A percentile compares a stretch with the other conserved stretches of the same genome.
Conservation (phyloP, 2,888 invertebrate species). For the Cinara cedri region DNA sequence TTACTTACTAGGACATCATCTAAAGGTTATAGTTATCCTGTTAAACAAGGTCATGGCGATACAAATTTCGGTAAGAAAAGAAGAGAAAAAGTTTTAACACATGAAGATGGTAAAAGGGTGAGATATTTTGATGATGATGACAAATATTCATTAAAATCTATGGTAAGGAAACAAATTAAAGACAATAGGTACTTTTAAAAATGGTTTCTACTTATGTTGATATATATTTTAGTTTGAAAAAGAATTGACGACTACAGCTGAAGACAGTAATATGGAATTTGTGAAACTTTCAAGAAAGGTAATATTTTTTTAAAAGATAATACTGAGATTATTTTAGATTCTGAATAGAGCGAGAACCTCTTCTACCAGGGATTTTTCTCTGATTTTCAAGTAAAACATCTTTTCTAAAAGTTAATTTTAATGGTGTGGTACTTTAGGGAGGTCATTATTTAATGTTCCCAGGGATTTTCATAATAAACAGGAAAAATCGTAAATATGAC, state of each 20-base stretch:
- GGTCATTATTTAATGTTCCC: too few species aligned
- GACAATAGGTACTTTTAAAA: neutral
- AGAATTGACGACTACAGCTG: conserved; percentile 80
- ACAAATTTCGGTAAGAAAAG: conserved; percentile 63
- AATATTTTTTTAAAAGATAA: conserved; percentile 24
- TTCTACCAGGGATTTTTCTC: too few species aligned
- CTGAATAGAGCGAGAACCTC: too few species aligned
- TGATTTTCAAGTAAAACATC: too few species aligned
- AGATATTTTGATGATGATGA: conserved; percentile 91
- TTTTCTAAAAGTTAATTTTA: too few species aligned
- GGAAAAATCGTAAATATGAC: too few species aligned
- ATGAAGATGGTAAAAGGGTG: conserved; percentile 72
- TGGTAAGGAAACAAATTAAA: conserved; percentile 67
- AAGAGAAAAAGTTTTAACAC: conserved; percentile 73
- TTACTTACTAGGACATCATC: conserved; percentile 74
- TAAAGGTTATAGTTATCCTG: conserved; percentile 74
- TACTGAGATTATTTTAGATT: too few species aligned
- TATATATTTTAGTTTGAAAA: conserved; percentile 71
- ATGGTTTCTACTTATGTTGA: neutral
- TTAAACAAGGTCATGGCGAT: conserved; percentile 63
- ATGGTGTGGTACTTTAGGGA: too few species aligned
- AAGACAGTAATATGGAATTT: conserved; percentile 82
- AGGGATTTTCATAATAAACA: too few species aligned
- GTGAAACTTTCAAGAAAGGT: conserved; percentile 72
- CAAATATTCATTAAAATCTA: conserved; percentile 80